Evolutionary conservation across 2,797 vertebrate species (phyloP), one percentile per base, ranked within the genome.

Genomic region (Chromis chromis): DNA sequence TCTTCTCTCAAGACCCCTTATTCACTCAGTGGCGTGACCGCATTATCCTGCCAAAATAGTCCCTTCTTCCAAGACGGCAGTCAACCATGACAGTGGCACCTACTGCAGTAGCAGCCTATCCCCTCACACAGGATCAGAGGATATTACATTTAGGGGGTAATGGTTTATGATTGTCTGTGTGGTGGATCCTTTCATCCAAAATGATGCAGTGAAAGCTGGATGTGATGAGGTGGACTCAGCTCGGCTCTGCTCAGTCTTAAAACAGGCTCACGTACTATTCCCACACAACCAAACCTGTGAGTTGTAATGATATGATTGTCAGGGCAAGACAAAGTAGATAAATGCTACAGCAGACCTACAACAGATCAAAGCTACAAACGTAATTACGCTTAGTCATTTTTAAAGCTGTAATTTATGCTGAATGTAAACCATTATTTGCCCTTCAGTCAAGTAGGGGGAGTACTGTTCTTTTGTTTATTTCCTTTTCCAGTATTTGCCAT

Each of bases 1-100:
- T 86, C 75, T 78, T 86, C 87, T 85, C 83, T 86, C 76, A 86
- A 88, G 78, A 85, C 78, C 74, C 72, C 70, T 86, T 77, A 83
- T 87, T 90, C 88, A 86, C 79, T 86, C 77, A 55, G 74, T 81
- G 87, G 85, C 65, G 21, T 85, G 83, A 85, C 77, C 50, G 68
- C 80, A 86, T 91, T 88, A 89, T 90, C 82, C 84, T 78, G 76
- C 87, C 87, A 82, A 91, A 88, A 86, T 79, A 86, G 85, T 86
- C 76, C 82, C 74, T 67, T 88, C 79, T 85, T 86, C 76, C 78
- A 84, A 84, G 81, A 86, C 62, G 42, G 82, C 84, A 89, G 81
- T 86, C 84, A 78, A 86, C 82, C 88, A 74, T 84, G 81, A 88
- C 81, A 58, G 83, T 39, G 70, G 68, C 49, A 65, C 68, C 68